Percentiles rank a stretch among this genome's conserved stretches.
These are phyloP conservation scores for Chloropsis cyanopogon DNA, from an alignment of 2,113 vertebrate genomes.

Conservation along the genomic window DNA sequence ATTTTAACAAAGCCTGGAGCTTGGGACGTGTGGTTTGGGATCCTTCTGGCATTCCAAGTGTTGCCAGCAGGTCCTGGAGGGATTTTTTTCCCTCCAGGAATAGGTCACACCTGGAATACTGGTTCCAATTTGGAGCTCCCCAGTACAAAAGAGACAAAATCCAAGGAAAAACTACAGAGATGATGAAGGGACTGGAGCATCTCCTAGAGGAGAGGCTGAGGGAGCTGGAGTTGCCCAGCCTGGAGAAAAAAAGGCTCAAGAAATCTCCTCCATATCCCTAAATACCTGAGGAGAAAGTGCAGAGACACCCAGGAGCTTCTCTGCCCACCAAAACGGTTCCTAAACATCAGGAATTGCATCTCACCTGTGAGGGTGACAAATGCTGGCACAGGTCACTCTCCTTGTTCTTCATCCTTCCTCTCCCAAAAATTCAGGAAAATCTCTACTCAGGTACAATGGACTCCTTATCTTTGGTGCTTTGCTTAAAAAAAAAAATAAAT, in stretches of 20 bases:
- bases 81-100: not conserved
- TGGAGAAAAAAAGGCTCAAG: not conserved
- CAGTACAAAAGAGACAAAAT: not conserved
- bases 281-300: not conserved
- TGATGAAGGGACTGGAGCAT: not conserved
- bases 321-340: not conserved
- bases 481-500: not conserved
- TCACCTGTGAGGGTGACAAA: not conserved
- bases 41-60: not conserved
- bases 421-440: not conserved
- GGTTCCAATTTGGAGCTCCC: not conserved
- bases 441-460: not conserved
- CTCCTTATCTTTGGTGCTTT: not conserved
- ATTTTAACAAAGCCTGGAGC: not conserved
- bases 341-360: not conserved
- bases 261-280: too few relatives aligned
- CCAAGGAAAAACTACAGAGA: not conserved
- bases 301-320: not conserved
- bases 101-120: not conserved
- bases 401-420: not conserved
- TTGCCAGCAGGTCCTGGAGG: not conserved
- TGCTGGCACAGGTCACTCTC: not conserved
- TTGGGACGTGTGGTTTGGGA: rapidly evolving
- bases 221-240: not conserved
- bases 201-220: not conserved